These are phyloP conservation scores for Hypothenemus hampei DNA, from an alignment of 1,140 invertebrate species.

Conservation along the genomic window DNA sequence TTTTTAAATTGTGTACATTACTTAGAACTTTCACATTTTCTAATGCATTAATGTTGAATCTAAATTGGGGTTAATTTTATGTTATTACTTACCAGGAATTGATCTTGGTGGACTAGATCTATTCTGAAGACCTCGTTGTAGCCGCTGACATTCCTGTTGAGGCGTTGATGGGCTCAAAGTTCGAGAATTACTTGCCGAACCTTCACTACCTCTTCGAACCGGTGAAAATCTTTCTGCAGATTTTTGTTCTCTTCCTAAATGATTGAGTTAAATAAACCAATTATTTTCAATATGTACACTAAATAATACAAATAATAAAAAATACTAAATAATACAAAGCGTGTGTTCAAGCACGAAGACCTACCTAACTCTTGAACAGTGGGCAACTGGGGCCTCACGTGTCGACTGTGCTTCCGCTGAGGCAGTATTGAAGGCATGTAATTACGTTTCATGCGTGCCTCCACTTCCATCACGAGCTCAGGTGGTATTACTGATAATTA, in stretches of 20 bases:
- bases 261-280: neutral
- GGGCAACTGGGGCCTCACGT: slow-evolving; percentile 48
- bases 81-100: slow-evolving; percentile 38
- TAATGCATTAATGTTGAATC: too few relatives aligned
- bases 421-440: slow-evolving; percentile 44
- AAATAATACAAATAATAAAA: too few relatives aligned
- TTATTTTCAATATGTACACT: too few relatives aligned
- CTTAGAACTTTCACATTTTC: too few relatives aligned
- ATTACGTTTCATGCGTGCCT: slow-evolving; percentile 77
- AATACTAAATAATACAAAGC: too few relatives aligned
- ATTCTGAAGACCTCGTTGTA: slow-evolving; percentile 54
- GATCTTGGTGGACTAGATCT: slow-evolving; percentile 52
- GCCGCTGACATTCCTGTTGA: slow-evolving; percentile 68
- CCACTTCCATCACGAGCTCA: slow-evolving; percentile 80
- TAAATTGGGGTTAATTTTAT: too few relatives aligned
- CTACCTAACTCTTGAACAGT: slow-evolving; percentile 56
- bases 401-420: slow-evolving; percentile 42
- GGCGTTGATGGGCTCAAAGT: slow-evolving; percentile 53
- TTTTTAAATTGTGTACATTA: too few relatives aligned
- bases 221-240: slow-evolving; percentile 79
- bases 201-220: slow-evolving; percentile 83
- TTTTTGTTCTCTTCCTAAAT: slow-evolving; percentile 52
- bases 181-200: slow-evolving; percentile 54
- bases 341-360: too few relatives aligned
- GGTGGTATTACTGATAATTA: slow-evolving; percentile 70